phyloP scores from a whole-genome alignment of 2,113 vertebrate species.

The Abramis brama region DNA sequence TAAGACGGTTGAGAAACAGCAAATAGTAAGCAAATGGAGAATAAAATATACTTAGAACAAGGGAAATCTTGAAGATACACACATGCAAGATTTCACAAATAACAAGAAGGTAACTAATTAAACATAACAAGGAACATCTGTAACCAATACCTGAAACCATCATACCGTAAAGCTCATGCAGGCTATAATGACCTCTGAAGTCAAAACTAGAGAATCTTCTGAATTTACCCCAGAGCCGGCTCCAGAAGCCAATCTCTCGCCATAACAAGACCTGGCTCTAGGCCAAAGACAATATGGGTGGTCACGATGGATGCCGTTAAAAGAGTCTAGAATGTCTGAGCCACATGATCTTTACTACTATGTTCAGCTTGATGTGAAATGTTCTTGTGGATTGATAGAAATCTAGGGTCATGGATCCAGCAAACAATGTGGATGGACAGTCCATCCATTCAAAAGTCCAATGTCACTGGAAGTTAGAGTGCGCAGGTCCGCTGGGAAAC shows the following conservation, averaged over 20 bases:
- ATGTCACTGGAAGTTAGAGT: background rate
- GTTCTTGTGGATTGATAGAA: background rate
- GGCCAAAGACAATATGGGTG: slow-evolving; percentile 25
- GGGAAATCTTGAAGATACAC: background rate
- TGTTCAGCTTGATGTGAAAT: slow-evolving; percentile 3
- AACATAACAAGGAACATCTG: slow-evolving; percentile 25
- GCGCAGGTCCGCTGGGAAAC: background rate
- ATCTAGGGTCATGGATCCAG: background rate
- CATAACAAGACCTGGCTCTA: slow-evolving; percentile 29
- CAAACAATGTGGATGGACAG: background rate
- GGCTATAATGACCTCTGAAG: slow-evolving; percentile 15
- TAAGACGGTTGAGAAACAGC: background rate
- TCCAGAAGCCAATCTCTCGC: slow-evolving; percentile 21
- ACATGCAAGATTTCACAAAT: background rate
- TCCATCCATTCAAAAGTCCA: background rate
- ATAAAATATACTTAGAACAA: background rate
- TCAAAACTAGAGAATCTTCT: background rate
- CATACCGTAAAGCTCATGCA: background rate
- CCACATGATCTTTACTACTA: background rate
- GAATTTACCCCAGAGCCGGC: slow-evolving; percentile 15
- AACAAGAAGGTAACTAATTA: slow-evolving; percentile 19
- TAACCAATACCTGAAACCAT: slow-evolving; percentile 30
- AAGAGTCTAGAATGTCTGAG: slow-evolving; percentile 14
- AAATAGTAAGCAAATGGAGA: background rate
- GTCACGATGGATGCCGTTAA: background rate